A percentile compares a stretch with the other conserved stretches of the same genome.
phyloP scores from a whole-genome alignment of 2,888 invertebrate genomes.

The Dicranocentrus wangi region DNA sequence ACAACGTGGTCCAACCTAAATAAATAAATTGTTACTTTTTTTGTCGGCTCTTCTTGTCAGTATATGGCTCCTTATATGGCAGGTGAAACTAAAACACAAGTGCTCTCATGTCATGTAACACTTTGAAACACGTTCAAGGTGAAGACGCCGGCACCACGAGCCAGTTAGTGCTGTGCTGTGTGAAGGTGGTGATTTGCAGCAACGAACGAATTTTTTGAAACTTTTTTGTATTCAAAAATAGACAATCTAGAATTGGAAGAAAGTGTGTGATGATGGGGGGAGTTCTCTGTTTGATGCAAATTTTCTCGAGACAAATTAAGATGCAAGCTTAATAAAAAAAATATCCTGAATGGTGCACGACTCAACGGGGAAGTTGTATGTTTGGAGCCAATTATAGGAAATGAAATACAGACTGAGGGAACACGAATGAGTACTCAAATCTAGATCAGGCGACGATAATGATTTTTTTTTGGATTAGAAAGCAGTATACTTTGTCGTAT shows the following conservation, averaged over 20 bases:
- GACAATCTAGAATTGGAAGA: not conserved
- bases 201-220: not conserved
- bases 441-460: conserved; percentile 1
- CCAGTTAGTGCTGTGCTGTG: not conserved
- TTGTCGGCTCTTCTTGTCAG: conserved; percentile 34
- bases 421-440: not conserved
- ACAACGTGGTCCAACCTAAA: not conserved
- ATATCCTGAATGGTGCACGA: not conserved
- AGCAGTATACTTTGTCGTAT: not conserved
- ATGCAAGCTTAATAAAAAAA: not conserved
- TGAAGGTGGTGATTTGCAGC: not conserved
- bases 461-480: not conserved
- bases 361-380: not conserved
- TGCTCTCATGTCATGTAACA: conserved; percentile 2
- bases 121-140: conserved; percentile 17
- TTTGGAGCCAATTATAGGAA: not conserved
- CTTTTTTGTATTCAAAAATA: not conserved
- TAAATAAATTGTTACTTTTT: not conserved
- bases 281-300: not conserved
- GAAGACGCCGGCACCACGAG: not conserved
- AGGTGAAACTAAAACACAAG: not conserved
- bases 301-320: conserved; percentile 12
- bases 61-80: conserved; percentile 7
- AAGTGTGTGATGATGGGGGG: conserved; percentile 10
- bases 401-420: not conserved